phyloP scores from a whole-genome alignment of 1,140 invertebrate species.

The Zaprionus nigranus region DNA sequence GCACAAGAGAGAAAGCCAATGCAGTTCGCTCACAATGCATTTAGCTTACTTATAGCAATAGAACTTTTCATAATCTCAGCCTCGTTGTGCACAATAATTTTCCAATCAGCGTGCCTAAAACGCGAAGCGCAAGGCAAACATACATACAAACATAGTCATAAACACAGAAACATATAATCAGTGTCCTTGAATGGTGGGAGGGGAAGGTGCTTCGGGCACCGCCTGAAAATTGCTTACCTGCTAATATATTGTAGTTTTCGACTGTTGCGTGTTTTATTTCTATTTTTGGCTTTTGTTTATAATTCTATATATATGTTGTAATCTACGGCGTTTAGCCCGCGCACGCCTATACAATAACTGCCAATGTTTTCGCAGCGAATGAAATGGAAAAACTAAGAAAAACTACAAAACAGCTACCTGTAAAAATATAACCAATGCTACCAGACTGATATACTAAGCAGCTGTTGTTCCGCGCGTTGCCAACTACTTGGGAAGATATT shows the following conservation, averaged over 20 bases:
- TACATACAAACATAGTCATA: constrained; percentile 21
- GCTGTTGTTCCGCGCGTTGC: constrained; percentile 40
- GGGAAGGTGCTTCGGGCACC: neutral
- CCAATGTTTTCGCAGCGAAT: constrained; percentile 52
- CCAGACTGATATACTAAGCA: constrained; percentile 20
- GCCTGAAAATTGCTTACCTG: constrained; percentile 67
- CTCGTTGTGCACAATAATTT: constrained; percentile 19
- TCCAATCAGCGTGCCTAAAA: constrained; percentile 40
- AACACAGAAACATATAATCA: constrained; percentile 13
- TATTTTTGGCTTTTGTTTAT: constrained; percentile 80
- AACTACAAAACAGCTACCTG: constrained; percentile 52
- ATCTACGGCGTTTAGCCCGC: constrained; percentile 9
- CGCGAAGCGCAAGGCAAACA: constrained; percentile 47
- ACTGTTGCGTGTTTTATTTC: constrained; percentile 43
- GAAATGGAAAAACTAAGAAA: constrained; percentile 72
- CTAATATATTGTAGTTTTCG: constrained; percentile 48
- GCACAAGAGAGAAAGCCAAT: constrained; percentile 66
- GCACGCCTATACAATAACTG: constrained; percentile 24
- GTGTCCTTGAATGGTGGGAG: constrained; percentile 59
- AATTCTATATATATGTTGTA: constrained; percentile 26
- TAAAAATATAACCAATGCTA: constrained; percentile 13
- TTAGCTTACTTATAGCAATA: constrained; percentile 30
- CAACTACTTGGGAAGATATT: constrained; percentile 14
- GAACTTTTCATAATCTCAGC: constrained; percentile 37
- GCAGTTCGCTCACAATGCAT: constrained; percentile 56